phyloP scores from a whole-genome alignment of 1,140 invertebrate genomes.

The Psilanteris sp. region DNA sequence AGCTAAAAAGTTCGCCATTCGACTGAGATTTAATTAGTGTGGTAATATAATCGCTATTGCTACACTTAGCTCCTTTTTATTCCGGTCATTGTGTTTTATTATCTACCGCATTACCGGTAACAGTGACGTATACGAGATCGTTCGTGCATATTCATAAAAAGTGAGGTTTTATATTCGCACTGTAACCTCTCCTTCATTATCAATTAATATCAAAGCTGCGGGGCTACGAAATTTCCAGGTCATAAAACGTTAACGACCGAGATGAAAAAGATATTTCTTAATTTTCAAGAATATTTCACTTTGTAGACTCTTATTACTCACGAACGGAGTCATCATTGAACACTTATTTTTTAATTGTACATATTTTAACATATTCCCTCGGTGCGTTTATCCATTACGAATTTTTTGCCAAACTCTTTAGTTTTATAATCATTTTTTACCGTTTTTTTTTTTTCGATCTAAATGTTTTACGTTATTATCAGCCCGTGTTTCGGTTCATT shows the following conservation, averaged over 20 bases:
- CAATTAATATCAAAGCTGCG: conserved; percentile 43
- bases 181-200: conserved; percentile 31
- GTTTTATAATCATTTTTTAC: too few species aligned
- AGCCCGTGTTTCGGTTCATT: too few species aligned
- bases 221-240: conserved; percentile 18
- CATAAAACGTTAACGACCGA: conserved; percentile 48
- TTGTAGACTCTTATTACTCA: conserved; percentile 28
- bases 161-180: conserved; percentile 21
- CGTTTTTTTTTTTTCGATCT: too few species aligned
- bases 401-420: conserved; percentile 18
- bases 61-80: conserved; percentile 20
- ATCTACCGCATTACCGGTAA: conserved; percentile 23
- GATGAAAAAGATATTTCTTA: conserved; percentile 55
- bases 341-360: conserved; percentile 38
- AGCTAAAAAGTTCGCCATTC: too few species aligned
- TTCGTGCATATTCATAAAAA: conserved; percentile 38
- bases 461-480: too few species aligned
- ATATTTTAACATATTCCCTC: conserved; percentile 24
- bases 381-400: conserved; percentile 4
- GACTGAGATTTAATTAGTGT: conserved; percentile 19
- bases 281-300: conserved; percentile 47
- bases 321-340: conserved; percentile 15
- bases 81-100: conserved; percentile 36
- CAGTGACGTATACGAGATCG: conserved; percentile 28
- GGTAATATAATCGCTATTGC: conserved; percentile 10